Evolutionary conservation across 2,797 vertebrate genomes (phyloP).

Genomic region (Zenarchopterus dispar): DNA sequence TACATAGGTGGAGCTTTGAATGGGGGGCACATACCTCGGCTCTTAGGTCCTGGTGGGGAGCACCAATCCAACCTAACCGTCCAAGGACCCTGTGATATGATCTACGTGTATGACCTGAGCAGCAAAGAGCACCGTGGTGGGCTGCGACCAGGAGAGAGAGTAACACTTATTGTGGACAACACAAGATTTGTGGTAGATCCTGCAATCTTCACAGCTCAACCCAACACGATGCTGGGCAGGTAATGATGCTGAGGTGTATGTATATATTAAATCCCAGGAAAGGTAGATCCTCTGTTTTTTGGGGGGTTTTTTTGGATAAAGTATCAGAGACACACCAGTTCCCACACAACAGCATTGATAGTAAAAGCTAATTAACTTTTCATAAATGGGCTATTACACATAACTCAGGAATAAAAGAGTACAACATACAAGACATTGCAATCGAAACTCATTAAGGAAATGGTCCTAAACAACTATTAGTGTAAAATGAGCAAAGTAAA

Average conservation of each 20-base stretch:
- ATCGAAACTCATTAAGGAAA: too few relatives aligned
- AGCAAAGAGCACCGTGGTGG: slow-evolving; percentile 88
- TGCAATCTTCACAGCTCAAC: slow-evolving; percentile 95
- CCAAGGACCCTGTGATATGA: slow-evolving; percentile 85
- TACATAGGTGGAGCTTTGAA: slow-evolving; percentile 76
- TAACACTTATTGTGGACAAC: slow-evolving; percentile 96
- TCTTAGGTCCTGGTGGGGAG: slow-evolving; percentile 82
- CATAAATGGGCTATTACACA: too few relatives aligned
- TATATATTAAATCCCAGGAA: too few relatives aligned
- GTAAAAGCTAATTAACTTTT: too few relatives aligned
- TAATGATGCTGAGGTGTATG: slow-evolving; percentile 49
- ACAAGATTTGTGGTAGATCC: slow-evolving; percentile 97
- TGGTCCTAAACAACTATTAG: too few relatives aligned
- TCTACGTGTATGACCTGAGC: slow-evolving; percentile 91
- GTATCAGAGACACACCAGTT: too few relatives aligned
- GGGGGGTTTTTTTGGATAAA: too few relatives aligned
- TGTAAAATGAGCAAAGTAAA: too few relatives aligned
- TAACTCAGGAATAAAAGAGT: too few relatives aligned
- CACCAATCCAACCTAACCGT: slow-evolving; percentile 78
- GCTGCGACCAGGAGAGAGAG: slow-evolving; percentile 87
- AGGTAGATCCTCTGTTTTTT: too few relatives aligned
- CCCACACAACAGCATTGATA: too few relatives aligned
- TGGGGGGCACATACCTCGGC: slow-evolving; percentile 82
- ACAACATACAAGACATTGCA: too few relatives aligned
- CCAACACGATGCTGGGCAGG: slow-evolving; percentile 99